Evolutionary conservation across 2,113 vertebrate species (phyloP), one percentile per base, ranked within the genome.

Genomic region (Mugil cephalus): DNA sequence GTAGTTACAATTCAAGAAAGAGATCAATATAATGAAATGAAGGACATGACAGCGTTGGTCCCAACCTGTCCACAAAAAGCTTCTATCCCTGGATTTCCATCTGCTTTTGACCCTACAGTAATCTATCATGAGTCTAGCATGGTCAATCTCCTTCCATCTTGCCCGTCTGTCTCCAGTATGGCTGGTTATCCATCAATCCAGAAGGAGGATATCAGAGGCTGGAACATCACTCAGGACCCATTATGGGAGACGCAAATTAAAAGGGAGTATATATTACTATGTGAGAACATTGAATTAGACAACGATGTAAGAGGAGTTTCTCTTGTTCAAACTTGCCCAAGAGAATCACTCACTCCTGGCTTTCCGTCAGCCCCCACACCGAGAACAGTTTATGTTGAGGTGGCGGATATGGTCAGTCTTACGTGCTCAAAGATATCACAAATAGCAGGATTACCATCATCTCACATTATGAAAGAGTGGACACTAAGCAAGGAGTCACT

Each of bases 141-240:
- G 1, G 9, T 80, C 9, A 47, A 18, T 74, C 51, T 87, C 35
- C 56, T 75, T 56, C 71, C 54, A 62, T 0, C 82, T 12, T 85
- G 86, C 17, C 82, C 87, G 0, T 0, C 21, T 56, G 6, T 64
- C 30, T 85, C 85, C 19, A 50, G 39, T 21, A 64, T 80, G 3
- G 36, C 64, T 69, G 87, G 88, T 36, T 77, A 85, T 74, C 74
- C 89, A 70, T 92, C 89, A 6, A 10, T 72, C 7, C 77, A 83
- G n/a, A 63, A 58, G 68, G 46, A 54, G 51, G 56, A 87, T 3
- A 46, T 47, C 51, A 83, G 75, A 82, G 60, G 80, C 17, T 89
- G 86, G 84, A 24, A 48, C 14, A 35, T 7, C 39, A 15, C 30
- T 60, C 35, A 53, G 48, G 21, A 60, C 19, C 48, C 52, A 24